Evolutionary conservation across 2,888 invertebrate species (phyloP).

Genomic region (Lepidochitona cinerea): DNA sequence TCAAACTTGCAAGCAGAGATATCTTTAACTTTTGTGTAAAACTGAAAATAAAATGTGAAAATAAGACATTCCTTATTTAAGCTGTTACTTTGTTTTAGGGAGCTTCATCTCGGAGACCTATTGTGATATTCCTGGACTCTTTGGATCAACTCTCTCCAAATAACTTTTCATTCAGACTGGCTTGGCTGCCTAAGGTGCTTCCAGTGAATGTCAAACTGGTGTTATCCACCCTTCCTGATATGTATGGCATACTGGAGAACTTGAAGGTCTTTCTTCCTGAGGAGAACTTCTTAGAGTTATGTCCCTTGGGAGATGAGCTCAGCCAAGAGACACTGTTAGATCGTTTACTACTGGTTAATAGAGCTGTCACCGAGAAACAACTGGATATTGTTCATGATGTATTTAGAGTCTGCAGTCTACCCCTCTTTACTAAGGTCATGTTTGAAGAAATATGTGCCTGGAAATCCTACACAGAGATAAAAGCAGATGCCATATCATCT

Average conservation of each 20-base stretch:
- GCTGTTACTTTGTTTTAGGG: too few species aligned
- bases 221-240: conserved; percentile 38
- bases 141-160: conserved; percentile 45
- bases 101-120: conserved; percentile 31
- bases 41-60: too few species aligned
- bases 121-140: conserved; percentile 49
- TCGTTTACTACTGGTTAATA: conserved; percentile 23
- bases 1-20: too few species aligned
- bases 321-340: conserved; percentile 25
- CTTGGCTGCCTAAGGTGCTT: conserved; percentile 43
- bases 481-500: background rate
- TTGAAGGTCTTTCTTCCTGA: conserved; percentile 16
- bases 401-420: conserved; percentile 39
- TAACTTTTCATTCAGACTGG: conserved; percentile 40
- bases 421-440: conserved; percentile 42
- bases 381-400: conserved; percentile 27
- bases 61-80: too few species aligned
- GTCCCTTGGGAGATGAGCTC: conserved; percentile 23
- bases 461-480: conserved; percentile 35
- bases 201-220: conserved; percentile 42
- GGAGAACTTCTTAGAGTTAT: conserved; percentile 13
- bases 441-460: conserved; percentile 43
- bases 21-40: too few species aligned
- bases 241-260: conserved; percentile 33
- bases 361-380: conserved; percentile 32